Evolutionary conservation across 2,888 invertebrate genomes (phyloP).

Genomic region (Drosophila bunnanda): DNA sequence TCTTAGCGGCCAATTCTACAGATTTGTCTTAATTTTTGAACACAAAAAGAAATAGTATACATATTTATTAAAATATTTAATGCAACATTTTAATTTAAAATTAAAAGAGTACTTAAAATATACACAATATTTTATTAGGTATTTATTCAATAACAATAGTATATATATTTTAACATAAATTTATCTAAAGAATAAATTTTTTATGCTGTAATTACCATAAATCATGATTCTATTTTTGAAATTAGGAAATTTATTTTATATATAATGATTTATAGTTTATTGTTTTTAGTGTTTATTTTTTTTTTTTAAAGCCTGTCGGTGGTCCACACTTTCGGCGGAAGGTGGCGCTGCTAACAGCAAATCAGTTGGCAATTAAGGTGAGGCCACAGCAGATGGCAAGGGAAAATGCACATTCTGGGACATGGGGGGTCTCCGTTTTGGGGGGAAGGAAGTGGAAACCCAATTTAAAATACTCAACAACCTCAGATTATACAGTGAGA

Average conservation of each 20-base stretch:
- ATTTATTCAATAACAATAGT: not conserved
- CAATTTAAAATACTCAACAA: conserved; percentile 9
- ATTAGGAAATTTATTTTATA: fast-evolving
- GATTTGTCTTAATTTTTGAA: conserved; percentile 24
- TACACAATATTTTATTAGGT: not conserved
- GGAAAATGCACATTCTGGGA: not conserved
- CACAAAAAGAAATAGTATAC: not conserved
- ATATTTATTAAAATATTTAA: not conserved
- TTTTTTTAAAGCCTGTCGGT: conserved; percentile 21
- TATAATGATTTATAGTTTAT: not conserved
- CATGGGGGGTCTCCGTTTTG: not conserved
- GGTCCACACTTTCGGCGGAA: conserved; percentile 44
- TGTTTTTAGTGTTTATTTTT: not conserved
- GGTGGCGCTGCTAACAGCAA: conserved; percentile 49
- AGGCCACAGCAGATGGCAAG: conserved; percentile 23
- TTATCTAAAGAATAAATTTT: not conserved
- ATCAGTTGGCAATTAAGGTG: conserved; percentile 41
- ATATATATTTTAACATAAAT: not conserved
- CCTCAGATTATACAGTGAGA: not conserved
- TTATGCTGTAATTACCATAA: not conserved
- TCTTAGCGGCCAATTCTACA: conserved; percentile 57
- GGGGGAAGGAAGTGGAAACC: not conserved
- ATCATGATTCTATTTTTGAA: no score
- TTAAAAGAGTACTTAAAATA: not conserved
- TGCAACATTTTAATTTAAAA: no score